A percentile compares a stretch with the other conserved stretches of the same genome.
Conservation (phyloP, 64 coral and sea anemone species). For the Montipora sp. region DNA sequence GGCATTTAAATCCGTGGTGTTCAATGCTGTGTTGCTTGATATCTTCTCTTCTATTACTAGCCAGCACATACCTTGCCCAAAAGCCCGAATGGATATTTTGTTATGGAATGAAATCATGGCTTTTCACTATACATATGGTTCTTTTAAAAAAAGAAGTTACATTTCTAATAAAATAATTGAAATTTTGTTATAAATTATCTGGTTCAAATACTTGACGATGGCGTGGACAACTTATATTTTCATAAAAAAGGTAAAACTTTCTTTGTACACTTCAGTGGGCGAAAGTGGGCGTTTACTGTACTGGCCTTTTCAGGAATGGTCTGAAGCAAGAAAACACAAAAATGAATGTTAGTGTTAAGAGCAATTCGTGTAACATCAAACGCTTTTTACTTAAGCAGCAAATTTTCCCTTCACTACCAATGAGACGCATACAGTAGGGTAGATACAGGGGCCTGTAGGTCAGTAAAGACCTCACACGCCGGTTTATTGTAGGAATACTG, state of each 20-base stretch:
- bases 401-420: no score
- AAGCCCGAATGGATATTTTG: background rate
- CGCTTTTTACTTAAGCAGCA: no score
- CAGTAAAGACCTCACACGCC: no score
- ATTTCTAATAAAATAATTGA: conserved; percentile 24
- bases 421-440: no score
- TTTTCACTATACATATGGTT: background rate
- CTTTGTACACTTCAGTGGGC: conserved; percentile 49
- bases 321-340: background rate
- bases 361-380: no score
- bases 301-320: conserved; percentile 43
- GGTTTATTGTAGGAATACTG: no score
- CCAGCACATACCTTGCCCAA: background rate
- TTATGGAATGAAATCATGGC: background rate
- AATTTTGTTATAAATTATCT: conserved; percentile 23
- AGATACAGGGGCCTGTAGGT: no score
- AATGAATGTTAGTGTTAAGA: background rate
- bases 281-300: conserved; percentile 13
- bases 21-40: background rate
- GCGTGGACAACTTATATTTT: background rate
- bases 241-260: background rate
- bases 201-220: background rate
- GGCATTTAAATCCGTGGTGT: background rate
- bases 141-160: background rate
- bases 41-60: background rate